Conservation (phyloP, 2,888 invertebrate genomes). For the Thera obeliscata region DNA sequence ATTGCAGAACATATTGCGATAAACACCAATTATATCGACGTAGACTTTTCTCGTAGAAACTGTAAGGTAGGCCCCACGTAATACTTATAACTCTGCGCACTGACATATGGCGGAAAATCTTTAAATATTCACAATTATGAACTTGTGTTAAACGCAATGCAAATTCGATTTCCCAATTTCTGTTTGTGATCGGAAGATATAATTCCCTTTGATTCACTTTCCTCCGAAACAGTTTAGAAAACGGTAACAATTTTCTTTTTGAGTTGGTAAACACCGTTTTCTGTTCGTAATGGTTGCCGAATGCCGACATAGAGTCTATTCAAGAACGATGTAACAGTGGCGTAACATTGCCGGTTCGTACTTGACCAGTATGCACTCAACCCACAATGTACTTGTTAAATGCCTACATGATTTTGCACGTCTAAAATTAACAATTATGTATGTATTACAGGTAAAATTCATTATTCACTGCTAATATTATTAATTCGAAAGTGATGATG, state of each 20-base stretch:
- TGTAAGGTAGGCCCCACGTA: no score
- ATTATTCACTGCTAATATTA: no score
- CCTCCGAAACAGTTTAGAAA: neutral
- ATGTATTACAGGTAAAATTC: no score
- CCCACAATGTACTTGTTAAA: constrained; percentile 7
- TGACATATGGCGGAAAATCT: no score
- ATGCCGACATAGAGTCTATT: constrained; percentile 12
- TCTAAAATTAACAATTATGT: neutral
- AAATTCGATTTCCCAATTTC: no score
- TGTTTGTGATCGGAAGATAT: no score
- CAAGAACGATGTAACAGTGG: constrained; percentile 23
- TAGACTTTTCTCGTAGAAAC: constrained; percentile 34
- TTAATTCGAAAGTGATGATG: no score
- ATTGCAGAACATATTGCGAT: constrained; percentile 56
- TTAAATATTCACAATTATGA: no score
- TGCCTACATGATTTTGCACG: neutral
- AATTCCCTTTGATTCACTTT: no score
- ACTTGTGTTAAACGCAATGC: no score
- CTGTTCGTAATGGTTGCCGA: constrained; percentile 16
- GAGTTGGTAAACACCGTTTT: constrained; percentile 18
- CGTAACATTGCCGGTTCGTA: constrained; percentile 15
- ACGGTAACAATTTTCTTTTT: constrained; percentile 12
- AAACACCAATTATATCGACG: constrained; percentile 49
- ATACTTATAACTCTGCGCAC: no score
- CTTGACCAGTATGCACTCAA: constrained; percentile 18